Base-by-base conservation (phyloP, 2,888 invertebrate species). In the Sinopyrophorus schimmeli region DNA sequence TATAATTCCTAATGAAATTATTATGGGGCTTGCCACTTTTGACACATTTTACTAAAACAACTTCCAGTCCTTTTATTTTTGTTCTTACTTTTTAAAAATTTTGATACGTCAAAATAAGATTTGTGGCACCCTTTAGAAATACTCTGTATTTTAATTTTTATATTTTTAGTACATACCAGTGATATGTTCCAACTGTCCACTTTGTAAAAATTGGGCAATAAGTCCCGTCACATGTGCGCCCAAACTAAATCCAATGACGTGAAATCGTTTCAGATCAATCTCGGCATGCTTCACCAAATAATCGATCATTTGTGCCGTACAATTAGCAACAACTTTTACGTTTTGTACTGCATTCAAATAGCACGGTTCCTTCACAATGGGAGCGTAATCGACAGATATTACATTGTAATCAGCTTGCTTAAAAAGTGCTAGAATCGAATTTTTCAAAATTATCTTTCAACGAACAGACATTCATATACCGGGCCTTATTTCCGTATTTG, bases 171-270 rank as follows among this genome's bases (percentile, higher is more conserved):
- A n/a, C n/a, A 3, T 66, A 81, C 82, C 83, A 34, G 82, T 79
- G 24, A 83, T 76, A 42, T 82, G 72, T 1, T 70, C 68, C 14
- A 83, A 62, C 18, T 57, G 69, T 5, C 79, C 77, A 9, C 68
- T 65, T 14, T 68, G 72, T 16, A 81, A 38, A 63, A 75, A 75
- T 54, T 77, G 75, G 3, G 76, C 72, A 0, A 78, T 70, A 38
- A 70, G 76, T 0, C 83, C 83, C 0, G 81, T 78, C 0, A 75
- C 73, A 50, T 84, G 84, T 0, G 76, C 83, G 0, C 84, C 84
- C 7, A 84, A 74, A 62, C 84, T 84, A 60, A 83, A 84, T 1
- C 84, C 84, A 30, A 84, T 78, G 1, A 83, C 64, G 59, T 84
- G 84, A 38, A 84, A 72, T 31, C 64, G 64, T 1, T 73, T 60